phyloP scores from a whole-genome alignment of 2,797 vertebrate genomes.

The Brachyalestes nurse region DNA sequence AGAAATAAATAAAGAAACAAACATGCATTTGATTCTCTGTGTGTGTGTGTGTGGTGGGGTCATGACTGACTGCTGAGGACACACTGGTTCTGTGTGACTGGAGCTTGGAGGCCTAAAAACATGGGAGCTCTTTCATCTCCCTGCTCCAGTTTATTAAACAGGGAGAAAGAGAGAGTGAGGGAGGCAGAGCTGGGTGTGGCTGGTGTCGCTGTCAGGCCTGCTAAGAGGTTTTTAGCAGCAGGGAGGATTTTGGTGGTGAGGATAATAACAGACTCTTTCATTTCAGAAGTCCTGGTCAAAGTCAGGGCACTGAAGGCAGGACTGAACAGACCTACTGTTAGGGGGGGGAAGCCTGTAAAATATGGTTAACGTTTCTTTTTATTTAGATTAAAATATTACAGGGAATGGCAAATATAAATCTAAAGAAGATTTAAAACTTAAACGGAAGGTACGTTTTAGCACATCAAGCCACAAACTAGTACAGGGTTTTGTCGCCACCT shows the following conservation, averaged over 20 bases:
- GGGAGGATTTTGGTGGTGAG: conserved; percentile 24
- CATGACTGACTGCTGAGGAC: conserved; percentile 14
- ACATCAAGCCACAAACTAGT: background rate
- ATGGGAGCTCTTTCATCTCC: conserved; percentile 31
- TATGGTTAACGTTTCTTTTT: conserved; percentile 31
- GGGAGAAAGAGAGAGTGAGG: background rate
- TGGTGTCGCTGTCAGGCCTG: conserved; percentile 13
- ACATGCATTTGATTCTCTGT: background rate
- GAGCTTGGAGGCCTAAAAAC: conserved; percentile 11
- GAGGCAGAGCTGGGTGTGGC: background rate
- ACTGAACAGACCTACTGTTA: conserved; percentile 9
- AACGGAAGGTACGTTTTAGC: background rate
- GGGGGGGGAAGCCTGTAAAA: background rate
- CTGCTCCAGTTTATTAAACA: conserved; percentile 18
- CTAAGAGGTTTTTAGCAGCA: conserved; percentile 20
- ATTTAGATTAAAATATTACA: conserved; percentile 12
- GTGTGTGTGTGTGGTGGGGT: background rate
- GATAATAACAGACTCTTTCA: conserved; percentile 45
- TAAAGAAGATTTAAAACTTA: background rate
- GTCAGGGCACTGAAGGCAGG: conserved; percentile 10
- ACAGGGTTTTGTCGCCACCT: conserved; percentile 42
- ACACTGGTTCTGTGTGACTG: conserved; percentile 21
- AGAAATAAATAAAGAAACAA: conserved; percentile 4
- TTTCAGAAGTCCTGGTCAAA: conserved; percentile 14
- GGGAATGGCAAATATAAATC: background rate